Evolutionary conservation across 2,888 invertebrate species (phyloP).

Genomic region (Trichopria drosophilae): DNA sequence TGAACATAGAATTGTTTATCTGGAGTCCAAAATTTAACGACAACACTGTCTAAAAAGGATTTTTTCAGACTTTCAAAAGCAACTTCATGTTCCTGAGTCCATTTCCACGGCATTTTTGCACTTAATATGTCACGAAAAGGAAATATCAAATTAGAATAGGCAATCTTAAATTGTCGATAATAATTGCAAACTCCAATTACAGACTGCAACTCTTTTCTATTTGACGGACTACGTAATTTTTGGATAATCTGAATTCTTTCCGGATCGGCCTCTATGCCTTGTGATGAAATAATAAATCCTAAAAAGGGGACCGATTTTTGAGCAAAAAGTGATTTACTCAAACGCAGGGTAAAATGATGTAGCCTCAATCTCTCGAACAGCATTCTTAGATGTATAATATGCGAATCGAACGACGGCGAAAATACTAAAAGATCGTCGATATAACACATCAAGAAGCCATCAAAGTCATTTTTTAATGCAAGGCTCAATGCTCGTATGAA

Average conservation of each 20-base stretch:
- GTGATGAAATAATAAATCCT: not conserved
- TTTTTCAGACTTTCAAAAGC: slow-evolving; percentile 6
- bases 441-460: slow-evolving; percentile 36
- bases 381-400: slow-evolving; percentile 27
- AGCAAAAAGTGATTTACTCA: slow-evolving; percentile 37
- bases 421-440: slow-evolving; percentile 44
- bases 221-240: slow-evolving; percentile 33
- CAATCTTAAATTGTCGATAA: too few species aligned
- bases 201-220: slow-evolving; percentile 35
- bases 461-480: slow-evolving; percentile 40
- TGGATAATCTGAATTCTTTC: slow-evolving; percentile 32
- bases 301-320: slow-evolving; percentile 6
- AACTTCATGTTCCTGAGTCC: slow-evolving; percentile 2
- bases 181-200: slow-evolving; percentile 22
- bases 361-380: slow-evolving; percentile 31
- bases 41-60: slow-evolving; percentile 4
- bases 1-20: slow-evolving; percentile 21
- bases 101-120: slow-evolving; percentile 3
- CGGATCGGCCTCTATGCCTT: slow-evolving; percentile 14
- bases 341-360: slow-evolving; percentile 36
- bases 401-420: slow-evolving; percentile 34
- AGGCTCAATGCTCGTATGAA: slow-evolving; percentile 2
- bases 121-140: slow-evolving; percentile 9
- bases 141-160: not conserved
- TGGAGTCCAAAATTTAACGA: slow-evolving; percentile 2